These are phyloP conservation scores for Prionace glauca DNA, from an alignment of 2,797 vertebrate genomes.

Conservation along the genomic window DNA sequence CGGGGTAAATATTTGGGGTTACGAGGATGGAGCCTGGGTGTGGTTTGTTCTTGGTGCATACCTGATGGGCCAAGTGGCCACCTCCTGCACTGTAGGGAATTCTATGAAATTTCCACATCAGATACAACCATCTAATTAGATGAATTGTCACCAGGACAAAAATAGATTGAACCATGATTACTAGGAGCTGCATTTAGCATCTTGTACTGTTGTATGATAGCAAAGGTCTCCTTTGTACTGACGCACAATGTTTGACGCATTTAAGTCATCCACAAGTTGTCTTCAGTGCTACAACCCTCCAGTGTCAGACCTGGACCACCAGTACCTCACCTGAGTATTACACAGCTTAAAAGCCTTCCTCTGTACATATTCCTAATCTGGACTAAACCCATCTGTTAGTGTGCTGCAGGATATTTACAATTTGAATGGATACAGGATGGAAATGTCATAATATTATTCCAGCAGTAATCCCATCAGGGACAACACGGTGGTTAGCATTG, in stretches of 20 bases:
- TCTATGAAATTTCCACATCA: too few relatives aligned
- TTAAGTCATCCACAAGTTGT: neutral
- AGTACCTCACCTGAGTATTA: neutral
- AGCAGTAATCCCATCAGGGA: neutral
- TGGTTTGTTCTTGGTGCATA: too few relatives aligned
- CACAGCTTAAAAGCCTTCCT: neutral
- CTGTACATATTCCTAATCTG: neutral
- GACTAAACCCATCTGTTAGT: neutral
- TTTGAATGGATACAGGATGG: neutral
- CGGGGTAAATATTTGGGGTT: too few relatives aligned
- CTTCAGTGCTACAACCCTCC: neutral
- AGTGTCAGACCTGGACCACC: neutral
- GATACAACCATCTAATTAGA: too few relatives aligned
- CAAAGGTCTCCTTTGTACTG: neutral
- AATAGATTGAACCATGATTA: neutral
- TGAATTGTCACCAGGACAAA: neutral
- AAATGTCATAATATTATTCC: neutral
- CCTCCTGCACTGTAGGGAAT: too few relatives aligned
- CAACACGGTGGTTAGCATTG: too few relatives aligned
- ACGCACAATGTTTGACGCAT: neutral
- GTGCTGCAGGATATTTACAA: neutral
- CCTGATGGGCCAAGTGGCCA: too few relatives aligned
- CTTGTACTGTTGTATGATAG: neutral
- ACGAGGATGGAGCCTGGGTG: too few relatives aligned
- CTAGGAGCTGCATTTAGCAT: neutral